These are phyloP conservation scores for Podarcis lilfordi DNA, from an alignment of 2,797 vertebrate species.

Conservation along the genomic window DNA sequence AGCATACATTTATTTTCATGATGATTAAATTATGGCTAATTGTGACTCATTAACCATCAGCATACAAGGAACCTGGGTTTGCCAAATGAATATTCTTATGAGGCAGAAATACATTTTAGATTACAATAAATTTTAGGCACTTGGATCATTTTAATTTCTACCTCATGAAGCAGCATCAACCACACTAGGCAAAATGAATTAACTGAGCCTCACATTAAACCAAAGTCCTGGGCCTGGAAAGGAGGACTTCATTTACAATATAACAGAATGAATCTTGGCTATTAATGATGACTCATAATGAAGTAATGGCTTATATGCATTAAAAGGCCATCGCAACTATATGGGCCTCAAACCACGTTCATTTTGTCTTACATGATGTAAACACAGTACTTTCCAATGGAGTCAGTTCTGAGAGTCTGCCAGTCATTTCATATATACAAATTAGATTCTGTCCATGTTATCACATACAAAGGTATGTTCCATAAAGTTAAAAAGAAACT, in stretches of 20 bases:
- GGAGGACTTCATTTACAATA: background rate
- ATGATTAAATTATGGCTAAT: constrained; percentile 55
- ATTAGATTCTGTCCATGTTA: background rate
- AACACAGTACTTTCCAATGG: background rate
- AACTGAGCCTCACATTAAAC: background rate
- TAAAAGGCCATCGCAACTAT: background rate
- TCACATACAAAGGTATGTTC: background rate
- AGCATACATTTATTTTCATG: constrained; percentile 44
- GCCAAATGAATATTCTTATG: constrained; percentile 34
- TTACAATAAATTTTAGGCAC: constrained; percentile 46
- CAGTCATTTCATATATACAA: background rate
- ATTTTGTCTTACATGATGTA: background rate
- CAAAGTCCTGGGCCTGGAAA: background rate
- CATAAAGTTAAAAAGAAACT: background rate
- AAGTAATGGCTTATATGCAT: background rate
- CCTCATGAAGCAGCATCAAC: constrained; percentile 17
- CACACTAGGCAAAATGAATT: constrained; percentile 36
- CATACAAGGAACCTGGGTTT: constrained; percentile 29
- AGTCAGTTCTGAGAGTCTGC: background rate
- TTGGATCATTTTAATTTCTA: constrained; percentile 45
- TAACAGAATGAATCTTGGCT: background rate
- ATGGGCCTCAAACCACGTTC: background rate
- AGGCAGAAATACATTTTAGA: constrained; percentile 49
- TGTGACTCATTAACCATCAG: constrained; percentile 54
- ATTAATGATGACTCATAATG: background rate